phyloP scores from a whole-genome alignment of 2,797 vertebrate species.

The Cephalopachus bancanus region DNA sequence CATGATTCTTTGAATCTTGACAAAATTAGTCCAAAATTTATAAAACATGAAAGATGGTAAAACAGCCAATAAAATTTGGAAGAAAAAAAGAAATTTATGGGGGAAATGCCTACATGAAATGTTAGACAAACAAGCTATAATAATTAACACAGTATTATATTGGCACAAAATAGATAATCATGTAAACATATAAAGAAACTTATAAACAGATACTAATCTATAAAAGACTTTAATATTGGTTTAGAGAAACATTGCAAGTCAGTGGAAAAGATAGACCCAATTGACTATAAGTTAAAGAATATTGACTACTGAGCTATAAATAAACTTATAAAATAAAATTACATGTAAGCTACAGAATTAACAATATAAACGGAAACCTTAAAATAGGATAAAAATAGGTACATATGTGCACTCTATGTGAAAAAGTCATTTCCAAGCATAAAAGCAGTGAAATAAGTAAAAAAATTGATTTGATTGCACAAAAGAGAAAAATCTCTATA shows the following conservation, averaged over 20 bases:
- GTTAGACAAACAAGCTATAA: constrained; percentile 25
- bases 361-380: constrained; percentile 42
- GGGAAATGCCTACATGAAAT: constrained; percentile 11
- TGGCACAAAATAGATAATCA: constrained; percentile 15
- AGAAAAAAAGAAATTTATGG: neutral
- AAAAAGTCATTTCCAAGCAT: constrained; percentile 36
- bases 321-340: constrained; percentile 52
- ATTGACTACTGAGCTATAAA: neutral
- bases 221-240: constrained; percentile 44
- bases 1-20: neutral
- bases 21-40: constrained; percentile 46
- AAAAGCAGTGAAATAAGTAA: constrained; percentile 38
- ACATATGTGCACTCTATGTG: neutral
- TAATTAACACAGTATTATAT: constrained; percentile 15
- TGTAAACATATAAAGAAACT: constrained; percentile 13
- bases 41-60: constrained; percentile 8
- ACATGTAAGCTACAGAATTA: neutral
- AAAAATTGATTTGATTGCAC: constrained; percentile 1
- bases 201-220: neutral
- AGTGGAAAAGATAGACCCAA: neutral
- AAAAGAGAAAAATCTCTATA: constrained; percentile 6
- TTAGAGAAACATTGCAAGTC: constrained; percentile 22
- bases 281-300: constrained; percentile 51
- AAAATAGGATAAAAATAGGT: neutral
- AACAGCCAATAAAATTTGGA: constrained; percentile 42